Evolutionary conservation across 2,888 invertebrate genomes (phyloP), one percentile per base, ranked within the genome.

Genomic region (Antitype chi): DNA sequence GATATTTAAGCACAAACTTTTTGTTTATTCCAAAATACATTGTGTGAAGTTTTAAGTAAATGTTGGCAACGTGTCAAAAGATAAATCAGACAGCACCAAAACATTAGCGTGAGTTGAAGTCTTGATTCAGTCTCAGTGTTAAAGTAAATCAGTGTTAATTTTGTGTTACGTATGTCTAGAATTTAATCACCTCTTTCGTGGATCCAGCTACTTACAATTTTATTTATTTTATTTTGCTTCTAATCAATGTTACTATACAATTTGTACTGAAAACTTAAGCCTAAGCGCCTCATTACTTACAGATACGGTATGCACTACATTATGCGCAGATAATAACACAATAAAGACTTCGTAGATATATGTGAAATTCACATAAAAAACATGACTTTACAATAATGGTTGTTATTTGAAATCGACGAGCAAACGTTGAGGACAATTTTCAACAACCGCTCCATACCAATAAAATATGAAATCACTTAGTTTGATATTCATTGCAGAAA

Each of bases 61-160:
- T 62, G n/a, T 32, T 82, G 83, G 78, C 60, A 43, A 52, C 28
- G 23, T 49, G 67, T 83, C 83, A 57, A 55, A 75, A 82, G 57
- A 83, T 77, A 82, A 82, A 79, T 67, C 53, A 77, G 53, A 32
- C 53, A 28, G 28, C 15, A 73, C 60, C 17, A 43, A 78, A 83
- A 67, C 78, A 77, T 79, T 77, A 76, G 62, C 53, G 64, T 43
- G 38, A 38, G 43, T 20, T 77, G 28, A 76, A 53, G 38, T 64
- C 38, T 82, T 82, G 13, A 67, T 67, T 77, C 38, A 23, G 38
- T 72, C 23, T 43, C 4, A 52, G 20, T 52, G n/a, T 49, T 28
- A 28, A 52, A 59, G 32, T 49, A 70, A 53, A 80, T 62, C 20
- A 52, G 63, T 7, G 76, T 52, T 52, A 43, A 28, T 28, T 75